These are phyloP conservation scores for Lissocephala sabroskyi DNA, from an alignment of 2,888 invertebrate genomes.

Conservation along the genomic window DNA sequence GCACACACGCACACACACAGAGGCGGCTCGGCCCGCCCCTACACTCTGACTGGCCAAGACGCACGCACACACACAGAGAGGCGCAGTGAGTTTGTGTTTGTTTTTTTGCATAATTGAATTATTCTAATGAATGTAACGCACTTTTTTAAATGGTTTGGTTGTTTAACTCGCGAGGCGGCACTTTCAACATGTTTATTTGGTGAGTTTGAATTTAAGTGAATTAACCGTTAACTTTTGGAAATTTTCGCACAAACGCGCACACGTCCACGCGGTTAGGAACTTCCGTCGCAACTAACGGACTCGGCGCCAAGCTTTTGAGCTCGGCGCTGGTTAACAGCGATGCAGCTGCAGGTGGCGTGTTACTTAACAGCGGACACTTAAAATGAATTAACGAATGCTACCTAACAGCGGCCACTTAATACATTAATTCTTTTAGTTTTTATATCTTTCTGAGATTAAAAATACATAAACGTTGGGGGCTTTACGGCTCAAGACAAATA, in stretches of 20 bases:
- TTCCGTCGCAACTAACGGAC: slow-evolving; percentile 54
- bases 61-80: too few species aligned
- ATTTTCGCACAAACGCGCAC: too few species aligned
- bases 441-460: not conserved
- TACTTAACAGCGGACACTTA: slow-evolving; percentile 7
- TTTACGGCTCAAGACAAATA: too few species aligned
- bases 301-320: too few species aligned
- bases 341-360: not conserved
- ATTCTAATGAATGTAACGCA: not conserved
- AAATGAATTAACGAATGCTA: too few species aligned
- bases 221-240: not conserved
- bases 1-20: slow-evolving; percentile 2
- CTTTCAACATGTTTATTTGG: too few species aligned
- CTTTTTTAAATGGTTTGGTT: slow-evolving; percentile 18
- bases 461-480: too few species aligned
- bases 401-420: not conserved
- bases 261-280: slow-evolving; percentile 45
- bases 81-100: not conserved
- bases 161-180: too few species aligned
- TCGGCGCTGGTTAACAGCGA: too few species aligned
- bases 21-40: too few species aligned
- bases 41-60: too few species aligned
- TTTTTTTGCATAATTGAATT: slow-evolving; percentile 26
- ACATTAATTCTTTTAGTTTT: too few species aligned
- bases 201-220: slow-evolving; percentile 31